These are phyloP conservation scores for Nephotettix cincticeps DNA, from an alignment of 1,140 invertebrate species.

Conservation along the genomic window DNA sequence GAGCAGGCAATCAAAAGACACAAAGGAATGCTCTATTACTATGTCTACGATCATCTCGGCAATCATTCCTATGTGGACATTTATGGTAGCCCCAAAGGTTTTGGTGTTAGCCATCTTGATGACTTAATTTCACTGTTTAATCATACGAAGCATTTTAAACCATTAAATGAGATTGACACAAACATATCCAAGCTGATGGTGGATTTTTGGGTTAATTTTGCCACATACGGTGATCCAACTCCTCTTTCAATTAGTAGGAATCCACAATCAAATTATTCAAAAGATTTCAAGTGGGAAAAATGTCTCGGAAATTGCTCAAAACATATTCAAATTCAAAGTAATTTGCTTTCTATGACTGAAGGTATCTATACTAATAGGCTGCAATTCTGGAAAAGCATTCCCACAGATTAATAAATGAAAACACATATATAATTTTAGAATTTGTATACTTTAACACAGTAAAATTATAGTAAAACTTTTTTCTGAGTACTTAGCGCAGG, in stretches of 20 bases:
- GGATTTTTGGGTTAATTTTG: conserved; percentile 11
- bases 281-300: neutral
- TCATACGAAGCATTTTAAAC: neutral
- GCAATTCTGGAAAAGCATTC: neutral
- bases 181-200: neutral
- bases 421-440: no score
- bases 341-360: neutral
- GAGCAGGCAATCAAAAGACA: neutral
- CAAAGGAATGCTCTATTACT: neutral
- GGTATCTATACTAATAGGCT: neutral
- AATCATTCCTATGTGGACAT: neutral
- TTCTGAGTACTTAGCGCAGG: no score
- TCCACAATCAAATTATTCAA: neutral
- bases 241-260: neutral
- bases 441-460: no score
- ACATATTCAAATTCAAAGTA: neutral
- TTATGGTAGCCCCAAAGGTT: neutral
- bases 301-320: neutral
- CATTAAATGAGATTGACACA: neutral
- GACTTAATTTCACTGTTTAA: neutral
- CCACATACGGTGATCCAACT: neutral
- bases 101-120: neutral
- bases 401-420: no score
- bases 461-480: no score
- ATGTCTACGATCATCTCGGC: neutral